phyloP scores from a whole-genome alignment of 2,888 invertebrate species.

The Andricus quercusramuli region DNA sequence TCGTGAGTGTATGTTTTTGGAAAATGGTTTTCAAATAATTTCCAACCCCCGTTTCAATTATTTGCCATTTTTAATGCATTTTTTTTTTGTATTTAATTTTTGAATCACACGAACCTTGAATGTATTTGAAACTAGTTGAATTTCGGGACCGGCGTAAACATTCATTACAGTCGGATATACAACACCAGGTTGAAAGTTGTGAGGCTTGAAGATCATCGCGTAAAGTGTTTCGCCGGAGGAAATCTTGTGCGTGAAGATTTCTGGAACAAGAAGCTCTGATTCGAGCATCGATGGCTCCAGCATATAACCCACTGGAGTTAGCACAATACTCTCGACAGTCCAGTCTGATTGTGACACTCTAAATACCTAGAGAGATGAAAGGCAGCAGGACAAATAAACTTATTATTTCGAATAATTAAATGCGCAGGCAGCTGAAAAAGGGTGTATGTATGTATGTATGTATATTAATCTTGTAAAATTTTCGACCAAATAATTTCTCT shows the following conservation, averaged over 20 bases:
- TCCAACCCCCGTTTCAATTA: too few species aligned
- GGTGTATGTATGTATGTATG: too few species aligned
- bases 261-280: conserved; percentile 84
- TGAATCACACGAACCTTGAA: conserved; percentile 85
- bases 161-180: conserved; percentile 96
- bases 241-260: conserved; percentile 86
- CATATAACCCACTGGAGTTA: conserved; percentile 86
- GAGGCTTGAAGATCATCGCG: conserved; percentile 95
- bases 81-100: too few species aligned
- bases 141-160: conserved; percentile 99
- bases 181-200: conserved; percentile 83
- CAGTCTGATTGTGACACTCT: conserved; percentile 85
- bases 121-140: conserved; percentile 97
- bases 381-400: background rate
- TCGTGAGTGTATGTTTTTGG: too few species aligned
- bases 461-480: too few species aligned
- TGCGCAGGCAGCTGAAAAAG: background rate
- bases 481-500: too few species aligned
- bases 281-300: conserved; percentile 83
- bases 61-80: too few species aligned
- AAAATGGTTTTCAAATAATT: too few species aligned
- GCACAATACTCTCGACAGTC: conserved; percentile 84
- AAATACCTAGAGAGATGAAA: conserved; percentile 80
- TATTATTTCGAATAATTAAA: conserved; percentile 8
- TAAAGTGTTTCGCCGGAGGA: conserved; percentile 86